Evolutionary conservation across 2,797 vertebrate species (phyloP).

Genomic region (Pseudochromis fuscus): DNA sequence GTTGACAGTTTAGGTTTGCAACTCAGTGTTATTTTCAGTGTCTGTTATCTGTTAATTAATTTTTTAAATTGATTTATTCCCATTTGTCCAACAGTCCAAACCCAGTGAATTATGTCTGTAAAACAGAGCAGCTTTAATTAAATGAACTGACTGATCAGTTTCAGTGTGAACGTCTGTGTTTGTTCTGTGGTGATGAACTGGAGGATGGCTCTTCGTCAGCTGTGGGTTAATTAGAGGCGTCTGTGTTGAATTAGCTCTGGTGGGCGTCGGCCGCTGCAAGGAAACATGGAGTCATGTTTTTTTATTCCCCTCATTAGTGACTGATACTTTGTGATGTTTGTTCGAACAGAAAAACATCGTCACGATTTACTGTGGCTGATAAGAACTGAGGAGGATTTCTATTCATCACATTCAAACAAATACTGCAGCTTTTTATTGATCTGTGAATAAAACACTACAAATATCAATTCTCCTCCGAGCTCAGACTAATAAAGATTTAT

Average conservation of each 20-base stretch:
- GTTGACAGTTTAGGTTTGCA: no score
- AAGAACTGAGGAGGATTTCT: not conserved
- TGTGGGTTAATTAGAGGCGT: slow-evolving; percentile 28
- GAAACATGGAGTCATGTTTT: not conserved
- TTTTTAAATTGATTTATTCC: no score
- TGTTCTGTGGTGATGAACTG: not conserved
- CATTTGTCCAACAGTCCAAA: no score
- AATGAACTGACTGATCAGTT: no score
- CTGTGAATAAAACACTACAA: no score
- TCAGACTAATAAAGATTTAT: not conserved
- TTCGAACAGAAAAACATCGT: slow-evolving; percentile 19
- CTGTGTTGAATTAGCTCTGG: slow-evolving; percentile 27
- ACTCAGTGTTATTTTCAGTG: no score
- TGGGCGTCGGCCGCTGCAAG: slow-evolving; percentile 9
- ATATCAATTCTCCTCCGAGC: no score
- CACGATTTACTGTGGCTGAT: not conserved
- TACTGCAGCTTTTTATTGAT: not conserved
- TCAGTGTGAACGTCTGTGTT: not conserved
- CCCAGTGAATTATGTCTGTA: no score
- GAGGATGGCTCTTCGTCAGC: not conserved
- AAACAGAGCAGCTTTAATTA: not conserved
- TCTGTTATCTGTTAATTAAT: no score
- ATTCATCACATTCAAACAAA: not conserved
- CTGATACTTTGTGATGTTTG: not conserved
- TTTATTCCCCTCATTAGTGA: not conserved